phyloP scores from a whole-genome alignment of 2,113 vertebrate species.

The Tupaia chinensis region DNA sequence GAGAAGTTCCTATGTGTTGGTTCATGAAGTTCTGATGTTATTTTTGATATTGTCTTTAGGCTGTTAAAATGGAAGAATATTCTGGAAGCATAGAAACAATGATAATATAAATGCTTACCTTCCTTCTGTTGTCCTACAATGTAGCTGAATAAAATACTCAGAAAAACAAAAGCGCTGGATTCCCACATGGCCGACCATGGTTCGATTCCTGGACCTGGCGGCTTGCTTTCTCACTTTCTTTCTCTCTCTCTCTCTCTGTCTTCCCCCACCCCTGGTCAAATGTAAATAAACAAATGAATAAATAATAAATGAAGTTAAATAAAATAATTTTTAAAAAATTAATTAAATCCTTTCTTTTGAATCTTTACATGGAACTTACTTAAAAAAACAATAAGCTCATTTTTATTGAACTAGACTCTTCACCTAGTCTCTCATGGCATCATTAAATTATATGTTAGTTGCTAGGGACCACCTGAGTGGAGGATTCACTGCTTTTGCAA shows the following conservation, averaged over 20 bases:
- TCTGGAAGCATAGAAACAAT: not conserved
- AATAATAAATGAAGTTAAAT: too few species aligned
- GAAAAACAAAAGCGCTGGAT: not conserved
- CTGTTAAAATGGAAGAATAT: slow-evolving; percentile 4
- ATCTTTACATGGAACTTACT: not conserved
- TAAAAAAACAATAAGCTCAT: not conserved
- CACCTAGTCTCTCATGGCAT: not conserved
- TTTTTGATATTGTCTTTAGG: slow-evolving; percentile 1
- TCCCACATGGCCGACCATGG: too few species aligned
- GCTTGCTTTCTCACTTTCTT: too few species aligned
- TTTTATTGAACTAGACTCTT: not conserved
- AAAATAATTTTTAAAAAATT: not conserved
- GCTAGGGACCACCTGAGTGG: not conserved
- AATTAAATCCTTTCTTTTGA: not conserved
- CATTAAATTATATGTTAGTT: not conserved
- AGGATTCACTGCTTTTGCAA: not conserved
- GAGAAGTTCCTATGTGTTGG: not conserved
- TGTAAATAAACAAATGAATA: too few species aligned
- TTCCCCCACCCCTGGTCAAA: not conserved
- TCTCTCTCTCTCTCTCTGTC: too few species aligned
- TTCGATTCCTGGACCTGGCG: too few species aligned
- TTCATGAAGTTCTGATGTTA: slow-evolving; percentile 24
- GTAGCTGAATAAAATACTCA: not conserved
- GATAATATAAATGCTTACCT: not conserved
- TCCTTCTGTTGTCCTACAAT: slow-evolving; percentile 26